Conservation (phyloP, 2,113 vertebrate species). For the Entelurus aequoreus region DNA sequence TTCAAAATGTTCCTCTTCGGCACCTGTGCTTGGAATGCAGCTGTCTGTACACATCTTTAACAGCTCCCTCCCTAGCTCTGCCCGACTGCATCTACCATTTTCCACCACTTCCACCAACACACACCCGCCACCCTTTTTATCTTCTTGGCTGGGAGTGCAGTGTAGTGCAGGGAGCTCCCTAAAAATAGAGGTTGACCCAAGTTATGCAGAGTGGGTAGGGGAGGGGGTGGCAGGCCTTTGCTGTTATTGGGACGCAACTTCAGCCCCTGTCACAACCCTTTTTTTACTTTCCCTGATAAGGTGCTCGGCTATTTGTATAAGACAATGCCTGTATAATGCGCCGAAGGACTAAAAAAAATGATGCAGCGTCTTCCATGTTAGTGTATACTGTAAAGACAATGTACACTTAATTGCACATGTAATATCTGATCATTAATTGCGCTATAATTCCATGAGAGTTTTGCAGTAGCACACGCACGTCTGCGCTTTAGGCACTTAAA, state of each 20-base stretch:
- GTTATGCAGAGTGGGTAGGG: constrained; percentile 53
- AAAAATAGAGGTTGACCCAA: constrained; percentile 61
- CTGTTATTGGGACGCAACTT: constrained; percentile 45
- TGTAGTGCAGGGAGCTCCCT: constrained; percentile 41
- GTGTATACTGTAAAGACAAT: too few species aligned
- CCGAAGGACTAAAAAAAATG: too few species aligned
- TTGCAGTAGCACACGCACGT: too few species aligned
- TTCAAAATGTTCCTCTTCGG: constrained; percentile 31
- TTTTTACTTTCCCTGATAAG: constrained; percentile 29
- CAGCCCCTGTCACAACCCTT: constrained; percentile 5
- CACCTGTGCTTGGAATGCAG: constrained; percentile 53
- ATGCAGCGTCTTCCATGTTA: too few species aligned
- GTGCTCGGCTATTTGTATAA: background rate
- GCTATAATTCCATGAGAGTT: too few species aligned
- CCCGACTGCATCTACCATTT: constrained; percentile 24
- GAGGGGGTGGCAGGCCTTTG: constrained; percentile 35
- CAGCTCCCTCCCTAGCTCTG: constrained; percentile 10
- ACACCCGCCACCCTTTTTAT: constrained; percentile 49
- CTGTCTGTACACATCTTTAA: constrained; percentile 54
- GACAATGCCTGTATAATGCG: background rate
- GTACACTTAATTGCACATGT: too few species aligned
- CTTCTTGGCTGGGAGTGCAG: constrained; percentile 41
- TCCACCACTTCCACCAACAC: constrained; percentile 8
- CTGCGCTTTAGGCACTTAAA: too few species aligned
- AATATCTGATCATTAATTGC: too few species aligned